Base-by-base conservation (phyloP, 2,113 vertebrate species). In the Caretta caretta region DNA sequence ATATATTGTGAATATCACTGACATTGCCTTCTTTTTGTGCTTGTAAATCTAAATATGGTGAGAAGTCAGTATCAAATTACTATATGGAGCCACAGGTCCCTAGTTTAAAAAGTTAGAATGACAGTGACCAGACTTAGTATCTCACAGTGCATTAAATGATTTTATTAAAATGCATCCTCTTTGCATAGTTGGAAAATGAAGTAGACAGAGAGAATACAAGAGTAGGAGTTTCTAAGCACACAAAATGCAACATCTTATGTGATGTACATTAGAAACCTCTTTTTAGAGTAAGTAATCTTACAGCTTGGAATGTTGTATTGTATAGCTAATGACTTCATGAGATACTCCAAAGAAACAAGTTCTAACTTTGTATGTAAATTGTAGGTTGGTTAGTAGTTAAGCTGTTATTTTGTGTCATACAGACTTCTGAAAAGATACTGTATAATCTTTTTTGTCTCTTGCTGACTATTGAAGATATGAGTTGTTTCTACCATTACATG, bases 401-500 rank as follows among this genome's bases (percentile, higher is more conserved):
- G 50, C 24, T 48, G 1, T 25, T 12, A 13, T 2, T 1, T 59
- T 87, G 53, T 49, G 48, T 62, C n/a, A 22, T 72, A 38, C 17
- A 72, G 0, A 4, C 48, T 56, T 51, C 17, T 10, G 56, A n/a
- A 78, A 78, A 78, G 2, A 51, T 54, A 3, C 78, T 19, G 1
- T 78, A 2, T 90, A 3, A 84, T 50, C 8, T 16, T 38, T 54
- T 10, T 27, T 48, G 2, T 49, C 2, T 65, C 24, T 85, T 86
- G 78, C 86, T 88, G 49, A 27, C 84, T 42, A 57, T 75, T 89
- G 22, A 86, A 99, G 99, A 17, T 99, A 99, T 11, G 82, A 98
- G 24, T 98, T 99, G 22, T 99, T 99, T 93, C 96, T 99, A 42
- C 99, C 99, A 3, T 97, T 99, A 4, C 99, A 99, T 10, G 97